phyloP scores from a whole-genome alignment of 2,113 vertebrate genomes.

The Leptobrachium ailaonicum region DNA sequence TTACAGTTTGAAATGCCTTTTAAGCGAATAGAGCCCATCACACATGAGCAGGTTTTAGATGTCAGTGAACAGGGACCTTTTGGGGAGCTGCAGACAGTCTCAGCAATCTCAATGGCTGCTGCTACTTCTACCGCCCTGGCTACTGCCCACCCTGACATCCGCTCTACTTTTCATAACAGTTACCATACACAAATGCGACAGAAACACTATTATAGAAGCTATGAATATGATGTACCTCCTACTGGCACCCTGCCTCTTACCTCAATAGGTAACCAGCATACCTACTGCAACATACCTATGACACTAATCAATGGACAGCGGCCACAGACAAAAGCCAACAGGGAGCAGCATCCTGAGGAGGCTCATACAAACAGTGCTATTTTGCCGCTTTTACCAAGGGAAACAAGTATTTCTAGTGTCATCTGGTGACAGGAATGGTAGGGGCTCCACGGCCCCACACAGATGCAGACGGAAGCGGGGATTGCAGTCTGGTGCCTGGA shows the following conservation, averaged over 20 bases:
- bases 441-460: conserved; percentile 57
- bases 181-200: conserved; percentile 97
- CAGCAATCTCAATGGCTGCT: conserved; percentile 96
- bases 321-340: conserved; percentile 87
- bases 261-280: conserved; percentile 96
- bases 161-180: conserved; percentile 94
- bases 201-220: conserved; percentile 99
- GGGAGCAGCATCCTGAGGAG: conserved; percentile 94
- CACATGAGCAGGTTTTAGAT: conserved; percentile 91
- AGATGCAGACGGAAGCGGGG: conserved; percentile 59
- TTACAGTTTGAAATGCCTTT: conserved; percentile 99
- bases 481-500: conserved; percentile 79
- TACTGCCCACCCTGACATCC: conserved; percentile 94
- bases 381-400: conserved; percentile 93
- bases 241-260: conserved; percentile 92
- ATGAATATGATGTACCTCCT: conserved; percentile 92
- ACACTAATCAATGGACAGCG: conserved; percentile 97
- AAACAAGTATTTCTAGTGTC: conserved; percentile 98
- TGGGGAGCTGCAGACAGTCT: conserved; percentile 96
- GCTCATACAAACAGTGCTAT: conserved; percentile 97
- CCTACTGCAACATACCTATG: conserved; percentile 99
- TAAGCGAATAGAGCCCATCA: conserved; percentile 91
- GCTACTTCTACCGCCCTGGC: conserved; percentile 96
- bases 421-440: conserved; percentile 87
- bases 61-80: conserved; percentile 95